Conservation (phyloP, 1,140 invertebrate genomes). For the Mylabris phalerata region DNA sequence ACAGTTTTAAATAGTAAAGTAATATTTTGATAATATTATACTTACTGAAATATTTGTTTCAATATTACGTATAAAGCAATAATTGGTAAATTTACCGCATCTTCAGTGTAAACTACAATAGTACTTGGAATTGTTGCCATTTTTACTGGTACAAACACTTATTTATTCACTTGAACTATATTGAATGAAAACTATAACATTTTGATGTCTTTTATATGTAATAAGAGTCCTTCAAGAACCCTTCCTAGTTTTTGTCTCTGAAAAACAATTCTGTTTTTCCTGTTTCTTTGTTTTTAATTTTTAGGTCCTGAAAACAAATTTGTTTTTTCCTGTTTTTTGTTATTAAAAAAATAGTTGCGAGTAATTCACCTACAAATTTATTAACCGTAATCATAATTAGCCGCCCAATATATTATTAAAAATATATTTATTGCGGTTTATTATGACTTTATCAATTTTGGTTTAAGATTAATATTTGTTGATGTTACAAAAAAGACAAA, state of each 20-base stretch:
- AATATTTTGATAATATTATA: constrained; percentile 20
- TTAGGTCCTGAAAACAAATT: not conserved
- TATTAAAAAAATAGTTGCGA: constrained; percentile 7
- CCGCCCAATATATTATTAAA: too few species aligned
- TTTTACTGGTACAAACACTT: constrained; percentile 9
- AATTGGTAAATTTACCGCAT: not conserved
- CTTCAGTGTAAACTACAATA: constrained; percentile 1
- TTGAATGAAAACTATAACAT: constrained; percentile 16
- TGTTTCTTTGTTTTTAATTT: constrained; percentile 25
- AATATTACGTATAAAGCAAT: not conserved
- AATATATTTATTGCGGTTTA: too few species aligned
- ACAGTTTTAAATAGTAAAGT: constrained; percentile 1
- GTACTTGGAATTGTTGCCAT: not conserved
- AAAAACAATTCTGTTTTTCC: constrained; percentile 1
- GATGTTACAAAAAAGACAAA: too few species aligned
- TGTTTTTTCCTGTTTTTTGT: constrained; percentile 21
- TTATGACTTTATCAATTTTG: too few species aligned
- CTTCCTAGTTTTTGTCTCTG: not conserved
- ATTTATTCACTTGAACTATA: constrained; percentile 19
- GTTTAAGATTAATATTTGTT: too few species aligned
- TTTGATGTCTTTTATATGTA: constrained; percentile 29
- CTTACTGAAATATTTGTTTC: constrained; percentile 1
- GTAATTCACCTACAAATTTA: too few species aligned
- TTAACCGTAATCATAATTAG: too few species aligned
- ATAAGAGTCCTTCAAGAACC: not conserved